phyloP scores from a whole-genome alignment of 2,113 vertebrate genomes.

The Varanus komodoensis region DNA sequence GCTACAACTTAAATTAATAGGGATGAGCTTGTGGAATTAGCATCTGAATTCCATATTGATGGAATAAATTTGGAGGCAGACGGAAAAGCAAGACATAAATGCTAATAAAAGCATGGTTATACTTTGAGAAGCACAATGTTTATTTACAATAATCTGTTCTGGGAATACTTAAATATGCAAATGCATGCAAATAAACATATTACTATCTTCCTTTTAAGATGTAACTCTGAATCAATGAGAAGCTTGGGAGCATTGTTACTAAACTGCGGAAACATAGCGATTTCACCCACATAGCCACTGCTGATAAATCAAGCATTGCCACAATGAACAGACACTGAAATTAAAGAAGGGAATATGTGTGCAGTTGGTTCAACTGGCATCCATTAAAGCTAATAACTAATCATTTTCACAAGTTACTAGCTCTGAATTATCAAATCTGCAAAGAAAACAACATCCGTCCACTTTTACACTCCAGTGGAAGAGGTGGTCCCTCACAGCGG shows the following conservation, averaged over 20 bases:
- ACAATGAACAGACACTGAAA: slow-evolving; percentile 64
- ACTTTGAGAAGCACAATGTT: neutral
- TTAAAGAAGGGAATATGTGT: slow-evolving; percentile 71
- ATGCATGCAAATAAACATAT: slow-evolving; percentile 65
- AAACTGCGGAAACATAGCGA: slow-evolving; percentile 67
- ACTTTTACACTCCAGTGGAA: slow-evolving; percentile 94
- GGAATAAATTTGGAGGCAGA: slow-evolving; percentile 27
- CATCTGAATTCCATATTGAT: neutral
- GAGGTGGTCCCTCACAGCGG: slow-evolving; percentile 91
- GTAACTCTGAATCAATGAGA: slow-evolving; percentile 65
- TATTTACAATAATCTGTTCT: slow-evolving; percentile 53
- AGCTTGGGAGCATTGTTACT: slow-evolving; percentile 67
- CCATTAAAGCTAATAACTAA: slow-evolving; percentile 82
- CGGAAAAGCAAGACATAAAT: neutral
- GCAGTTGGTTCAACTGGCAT: slow-evolving; percentile 71
- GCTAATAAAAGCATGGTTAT: neutral
- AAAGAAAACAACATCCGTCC: slow-evolving; percentile 90
- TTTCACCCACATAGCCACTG: slow-evolving; percentile 60
- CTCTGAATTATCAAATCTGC: slow-evolving; percentile 83
- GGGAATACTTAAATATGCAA: slow-evolving; percentile 58
- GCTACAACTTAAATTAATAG: neutral
- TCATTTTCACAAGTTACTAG: slow-evolving; percentile 78
- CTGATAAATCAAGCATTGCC: slow-evolving; percentile 59
- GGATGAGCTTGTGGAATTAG: neutral
- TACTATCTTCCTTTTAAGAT: slow-evolving; percentile 60